A percentile compares a stretch with the other conserved stretches of the same genome.
These are phyloP conservation scores for Drosophila bocqueti DNA, from an alignment of 1,140 invertebrate species.

Conservation along the genomic window DNA sequence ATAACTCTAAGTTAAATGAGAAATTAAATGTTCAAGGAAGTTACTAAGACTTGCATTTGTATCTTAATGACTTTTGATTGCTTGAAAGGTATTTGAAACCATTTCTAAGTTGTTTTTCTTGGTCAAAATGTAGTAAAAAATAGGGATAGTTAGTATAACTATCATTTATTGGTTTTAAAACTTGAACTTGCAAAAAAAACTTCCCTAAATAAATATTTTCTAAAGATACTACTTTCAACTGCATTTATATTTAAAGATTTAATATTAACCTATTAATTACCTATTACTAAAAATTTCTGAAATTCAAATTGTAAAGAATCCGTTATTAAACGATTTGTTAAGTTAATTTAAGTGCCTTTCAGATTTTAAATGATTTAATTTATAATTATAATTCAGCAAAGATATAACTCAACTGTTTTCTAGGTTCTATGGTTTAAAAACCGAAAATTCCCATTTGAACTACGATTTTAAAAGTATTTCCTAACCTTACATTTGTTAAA, in stretches of 20 bases:
- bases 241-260: background rate
- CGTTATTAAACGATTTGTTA: background rate
- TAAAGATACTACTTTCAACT: background rate
- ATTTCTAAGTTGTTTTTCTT: background rate
- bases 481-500: too few relatives aligned
- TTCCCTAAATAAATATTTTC: fast-evolving
- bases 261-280: too few relatives aligned
- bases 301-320: background rate
- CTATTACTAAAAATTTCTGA: background rate
- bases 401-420: background rate
- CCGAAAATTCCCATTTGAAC: background rate
- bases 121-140: background rate
- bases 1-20: fast-evolving
- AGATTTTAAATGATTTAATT: background rate
- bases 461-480: background rate
- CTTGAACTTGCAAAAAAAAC: background rate
- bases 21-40: background rate
- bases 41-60: background rate
- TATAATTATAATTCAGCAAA: background rate
- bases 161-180: too few relatives aligned
- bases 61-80: background rate
- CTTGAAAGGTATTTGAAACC: background rate
- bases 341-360: background rate
- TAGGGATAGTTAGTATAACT: background rate
- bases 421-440: too few relatives aligned